Conservation (phyloP, 1,140 invertebrate genomes). For the Drosophila bocki region DNA sequence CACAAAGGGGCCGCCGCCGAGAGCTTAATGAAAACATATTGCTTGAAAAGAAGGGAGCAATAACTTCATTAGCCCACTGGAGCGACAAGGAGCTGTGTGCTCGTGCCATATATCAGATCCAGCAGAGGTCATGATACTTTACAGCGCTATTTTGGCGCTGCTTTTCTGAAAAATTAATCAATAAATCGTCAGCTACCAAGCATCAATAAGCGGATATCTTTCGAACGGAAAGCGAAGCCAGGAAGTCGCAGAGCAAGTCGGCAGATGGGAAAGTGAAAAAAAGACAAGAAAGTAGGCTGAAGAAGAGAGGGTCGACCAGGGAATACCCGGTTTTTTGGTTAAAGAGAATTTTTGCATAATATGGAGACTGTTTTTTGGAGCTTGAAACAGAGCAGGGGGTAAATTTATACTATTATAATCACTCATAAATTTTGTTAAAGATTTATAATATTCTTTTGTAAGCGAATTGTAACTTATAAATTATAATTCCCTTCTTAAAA, state of each 20-base stretch:
- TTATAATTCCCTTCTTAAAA: too few relatives aligned
- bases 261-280: constrained; percentile 61
- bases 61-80: constrained; percentile 72
- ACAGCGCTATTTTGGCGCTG: constrained; percentile 5
- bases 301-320: background rate
- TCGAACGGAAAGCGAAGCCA: constrained; percentile 10
- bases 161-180: constrained; percentile 51
- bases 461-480: too few relatives aligned
- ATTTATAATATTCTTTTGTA: too few relatives aligned
- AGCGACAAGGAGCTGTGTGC: constrained; percentile 56
- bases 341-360: background rate
- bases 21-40: constrained; percentile 77
- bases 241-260: constrained; percentile 41
- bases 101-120: constrained; percentile 32
- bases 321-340: background rate
- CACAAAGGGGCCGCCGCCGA: constrained; percentile 22
- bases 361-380: background rate
- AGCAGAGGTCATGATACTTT: constrained; percentile 14
- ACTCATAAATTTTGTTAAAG: too few relatives aligned
- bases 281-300: constrained; percentile 43
- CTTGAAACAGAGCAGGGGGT: background rate
- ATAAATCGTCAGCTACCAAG: constrained; percentile 73
- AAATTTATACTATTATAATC: background rate
- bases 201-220: constrained; percentile 69
- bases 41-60: constrained; percentile 42